Base-by-base conservation (phyloP, 2,113 vertebrate species). In the Menidia beryllina region DNA sequence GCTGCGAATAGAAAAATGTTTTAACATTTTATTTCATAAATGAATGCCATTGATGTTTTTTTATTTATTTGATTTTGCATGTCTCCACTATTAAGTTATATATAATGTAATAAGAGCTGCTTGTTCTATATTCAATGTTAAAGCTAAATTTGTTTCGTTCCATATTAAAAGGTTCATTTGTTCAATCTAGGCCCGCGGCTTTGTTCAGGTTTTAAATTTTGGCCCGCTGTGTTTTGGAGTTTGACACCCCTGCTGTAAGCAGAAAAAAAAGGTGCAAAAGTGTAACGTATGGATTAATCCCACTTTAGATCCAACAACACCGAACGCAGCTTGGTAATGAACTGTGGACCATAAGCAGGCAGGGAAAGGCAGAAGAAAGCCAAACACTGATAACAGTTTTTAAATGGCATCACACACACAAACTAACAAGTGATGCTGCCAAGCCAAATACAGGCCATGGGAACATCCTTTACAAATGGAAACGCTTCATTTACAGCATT, bases 391-490 rank as follows among this genome's bases (percentile, higher is more conserved):
- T 8, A 43, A 34, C 20, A 50, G 50, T 49, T 27, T 68, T 25
- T 27, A 7, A 10, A 61, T 25, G 56, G 43, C 1, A 0, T 21
- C 7, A 14, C 47, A 17, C 1, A 21, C 5, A 9, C 1, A 8
- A 17, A 14, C 12, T 34, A 54, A 56, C 30, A 7, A 49, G 20
- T 12, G 13, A 0, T 36, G 20, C 5, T 2, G 17, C 58, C 53
- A 59, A 67, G 50, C 19, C 10, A 34, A 8, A 8, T 21, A 12
- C 21, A 2, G 2, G 62, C 34, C 25, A 23, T 54, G 26, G 26
- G 67, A 79, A 76, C 8, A 73, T 57, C 21, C 47, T 82, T 56
- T 51, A 60, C 51, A 57, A 61, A 63, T 61, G 58, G 43, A 79
- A 71, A 55, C 25, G n/a, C 23, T 39, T 76, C 26, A 76, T 62